Percentiles rank a stretch among this genome's conserved stretches.
These are phyloP conservation scores for Zygaena filipendulae DNA, from an alignment of 2,888 invertebrate genomes.

Conservation along the genomic window DNA sequence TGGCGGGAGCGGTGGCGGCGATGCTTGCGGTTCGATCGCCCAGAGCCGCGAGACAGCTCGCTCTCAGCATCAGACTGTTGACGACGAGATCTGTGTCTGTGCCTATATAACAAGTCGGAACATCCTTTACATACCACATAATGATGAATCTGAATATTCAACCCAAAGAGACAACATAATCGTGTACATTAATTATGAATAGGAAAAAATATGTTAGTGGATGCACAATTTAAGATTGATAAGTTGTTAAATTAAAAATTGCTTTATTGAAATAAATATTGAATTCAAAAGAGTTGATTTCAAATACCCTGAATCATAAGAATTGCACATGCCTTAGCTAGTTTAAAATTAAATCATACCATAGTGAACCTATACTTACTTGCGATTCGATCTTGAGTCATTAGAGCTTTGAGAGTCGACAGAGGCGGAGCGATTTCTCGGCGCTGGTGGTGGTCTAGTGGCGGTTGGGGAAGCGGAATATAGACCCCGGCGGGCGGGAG, in stretches of 20 bases:
- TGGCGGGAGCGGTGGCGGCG: constrained; percentile 81
- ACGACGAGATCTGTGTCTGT: constrained; percentile 82
- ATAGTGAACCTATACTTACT: constrained; percentile 52
- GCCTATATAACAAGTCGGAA: constrained; percentile 53
- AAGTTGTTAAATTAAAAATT: too few relatives aligned
- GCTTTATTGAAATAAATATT: too few relatives aligned
- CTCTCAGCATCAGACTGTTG: constrained; percentile 90
- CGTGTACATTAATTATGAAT: too few relatives aligned
- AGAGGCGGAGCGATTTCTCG: constrained; percentile 78
- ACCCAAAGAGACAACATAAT: too few relatives aligned
- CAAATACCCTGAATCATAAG: too few relatives aligned
- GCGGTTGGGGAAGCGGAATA: constrained; percentile 80
- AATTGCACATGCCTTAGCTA: too few relatives aligned
- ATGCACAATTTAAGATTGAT: too few relatives aligned
- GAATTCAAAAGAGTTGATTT: too few relatives aligned
- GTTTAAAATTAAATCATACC: too few relatives aligned
- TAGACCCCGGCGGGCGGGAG: constrained; percentile 77
- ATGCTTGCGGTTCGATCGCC: constrained; percentile 80
- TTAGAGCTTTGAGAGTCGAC: constrained; percentile 92
- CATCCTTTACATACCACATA: not conserved
- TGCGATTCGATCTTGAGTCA: constrained; percentile 82
- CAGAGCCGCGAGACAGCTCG: constrained; percentile 87
- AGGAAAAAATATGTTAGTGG: too few relatives aligned
- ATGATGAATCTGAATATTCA: constrained; percentile 1
- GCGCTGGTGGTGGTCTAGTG: constrained; percentile 78